Evolutionary conservation across 2,888 invertebrate genomes (phyloP).

Genomic region (Drosophila anomalata): DNA sequence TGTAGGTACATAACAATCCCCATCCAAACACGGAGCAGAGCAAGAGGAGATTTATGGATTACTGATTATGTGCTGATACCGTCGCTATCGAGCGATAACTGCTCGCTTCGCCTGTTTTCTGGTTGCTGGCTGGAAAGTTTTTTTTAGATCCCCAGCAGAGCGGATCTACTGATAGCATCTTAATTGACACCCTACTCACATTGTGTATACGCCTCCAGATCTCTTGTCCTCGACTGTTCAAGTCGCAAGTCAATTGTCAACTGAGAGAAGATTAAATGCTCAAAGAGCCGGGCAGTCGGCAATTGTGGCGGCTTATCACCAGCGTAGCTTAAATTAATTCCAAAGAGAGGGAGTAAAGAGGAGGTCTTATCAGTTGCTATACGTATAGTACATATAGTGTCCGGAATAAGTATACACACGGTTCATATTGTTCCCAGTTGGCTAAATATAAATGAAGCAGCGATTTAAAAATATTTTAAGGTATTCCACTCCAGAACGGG

Average conservation of each 20-base stretch:
- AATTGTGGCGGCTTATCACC: constrained; percentile 33
- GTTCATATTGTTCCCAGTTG: too few relatives aligned
- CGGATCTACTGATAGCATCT: constrained; percentile 41
- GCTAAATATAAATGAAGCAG: too few relatives aligned
- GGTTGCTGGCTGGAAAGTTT: constrained; percentile 45
- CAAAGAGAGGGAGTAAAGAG: constrained; percentile 8
- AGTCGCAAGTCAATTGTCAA: constrained; percentile 57
- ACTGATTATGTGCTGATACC: constrained; percentile 61
- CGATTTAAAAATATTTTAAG: too few relatives aligned
- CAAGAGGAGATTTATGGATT: constrained; percentile 57
- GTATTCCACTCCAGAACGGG: too few relatives aligned
- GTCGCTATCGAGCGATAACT: constrained; percentile 60
- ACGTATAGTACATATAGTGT: not conserved
- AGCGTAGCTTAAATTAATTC: constrained; percentile 22
- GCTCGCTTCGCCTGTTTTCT: constrained; percentile 20
- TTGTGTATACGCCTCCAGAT: constrained; percentile 13
- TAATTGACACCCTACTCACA: constrained; percentile 25
- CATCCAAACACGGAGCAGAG: constrained; percentile 2
- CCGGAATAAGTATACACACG: too few relatives aligned
- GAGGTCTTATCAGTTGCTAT: constrained; percentile 26
- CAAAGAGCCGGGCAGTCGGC: constrained; percentile 11
- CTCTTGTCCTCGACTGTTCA: constrained; percentile 18
- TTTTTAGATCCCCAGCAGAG: constrained; percentile 39
- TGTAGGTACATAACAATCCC: not conserved
- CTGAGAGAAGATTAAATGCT: constrained; percentile 47